A percentile compares a stretch with the other conserved stretches of the same genome.
These are phyloP conservation scores for Diuraphis noxia DNA, from an alignment of 1,140 invertebrate species.

Conservation along the genomic window DNA sequence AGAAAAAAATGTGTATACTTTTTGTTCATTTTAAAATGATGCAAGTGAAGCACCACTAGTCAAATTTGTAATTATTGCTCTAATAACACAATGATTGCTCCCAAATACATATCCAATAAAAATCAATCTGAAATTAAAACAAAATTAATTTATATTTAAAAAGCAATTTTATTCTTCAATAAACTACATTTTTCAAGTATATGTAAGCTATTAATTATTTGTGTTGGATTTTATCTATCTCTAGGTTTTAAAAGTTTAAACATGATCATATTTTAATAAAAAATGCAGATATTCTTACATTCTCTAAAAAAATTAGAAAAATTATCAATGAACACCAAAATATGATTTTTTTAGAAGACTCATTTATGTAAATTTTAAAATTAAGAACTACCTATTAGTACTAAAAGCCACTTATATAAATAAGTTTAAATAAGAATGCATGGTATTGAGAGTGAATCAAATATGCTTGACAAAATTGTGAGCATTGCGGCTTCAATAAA, in stretches of 20 bases:
- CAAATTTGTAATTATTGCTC: not conserved
- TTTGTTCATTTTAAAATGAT: conserved; percentile 49
- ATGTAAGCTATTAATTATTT: not conserved
- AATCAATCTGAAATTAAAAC: conserved; percentile 20
- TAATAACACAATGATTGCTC: conserved; percentile 24
- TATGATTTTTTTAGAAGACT: too few relatives aligned
- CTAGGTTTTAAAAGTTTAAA: too few relatives aligned
- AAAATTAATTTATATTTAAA: conserved; percentile 2
- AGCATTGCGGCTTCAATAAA: not conserved
- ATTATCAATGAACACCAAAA: not conserved
- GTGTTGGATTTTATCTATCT: too few relatives aligned
- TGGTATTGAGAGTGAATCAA: not conserved
- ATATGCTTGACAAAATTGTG: not conserved
- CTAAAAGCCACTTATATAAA: not conserved
- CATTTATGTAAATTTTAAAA: not conserved
- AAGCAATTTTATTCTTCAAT: not conserved
- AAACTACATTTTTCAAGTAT: not conserved
- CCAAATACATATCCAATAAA: not conserved
- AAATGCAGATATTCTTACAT: not conserved
- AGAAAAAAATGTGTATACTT: conserved; percentile 44
- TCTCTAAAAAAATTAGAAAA: not conserved
- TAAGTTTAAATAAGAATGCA: not conserved
- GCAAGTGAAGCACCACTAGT: not conserved
- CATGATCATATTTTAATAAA: not conserved
- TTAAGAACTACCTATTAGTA: not conserved